Evolutionary conservation across 2,113 vertebrate genomes (phyloP).

Genomic region (Cheirogaleus medius): DNA sequence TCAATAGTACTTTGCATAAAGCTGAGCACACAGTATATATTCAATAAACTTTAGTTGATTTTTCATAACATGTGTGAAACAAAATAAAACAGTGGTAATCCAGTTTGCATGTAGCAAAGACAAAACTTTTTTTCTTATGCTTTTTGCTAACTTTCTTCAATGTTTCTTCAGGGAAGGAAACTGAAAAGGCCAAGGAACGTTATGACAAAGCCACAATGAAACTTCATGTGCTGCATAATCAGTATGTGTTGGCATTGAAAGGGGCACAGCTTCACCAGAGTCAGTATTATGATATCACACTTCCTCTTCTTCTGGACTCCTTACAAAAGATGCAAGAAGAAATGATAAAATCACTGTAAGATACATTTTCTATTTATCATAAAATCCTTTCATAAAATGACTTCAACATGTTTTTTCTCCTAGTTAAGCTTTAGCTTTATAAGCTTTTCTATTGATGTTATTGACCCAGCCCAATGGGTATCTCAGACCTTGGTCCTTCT

Average conservation of each 20-base stretch:
- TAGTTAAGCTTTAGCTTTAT: neutral
- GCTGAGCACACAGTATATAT: neutral
- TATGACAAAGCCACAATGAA: constrained; percentile 97
- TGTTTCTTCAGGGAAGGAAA: constrained; percentile 88
- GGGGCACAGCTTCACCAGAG: constrained; percentile 95
- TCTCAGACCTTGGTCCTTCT: neutral
- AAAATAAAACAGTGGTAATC: neutral
- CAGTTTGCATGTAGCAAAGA: neutral
- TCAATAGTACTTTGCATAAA: neutral
- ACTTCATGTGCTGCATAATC: constrained; percentile 96
- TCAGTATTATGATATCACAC: constrained; percentile 89
- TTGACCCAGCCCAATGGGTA: neutral
- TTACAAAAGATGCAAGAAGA: constrained; percentile 99
- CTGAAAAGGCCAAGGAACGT: constrained; percentile 95
- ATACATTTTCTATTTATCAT: constrained; percentile 19
- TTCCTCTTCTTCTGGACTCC: constrained; percentile 94
- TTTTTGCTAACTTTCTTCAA: neutral
- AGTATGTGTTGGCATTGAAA: constrained; percentile 95
- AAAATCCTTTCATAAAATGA: neutral
- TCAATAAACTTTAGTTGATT: neutral
- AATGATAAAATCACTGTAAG: constrained; percentile 95
- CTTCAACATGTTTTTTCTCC: neutral
- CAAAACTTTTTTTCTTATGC: neutral
- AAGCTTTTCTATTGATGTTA: neutral
- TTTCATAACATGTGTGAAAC: neutral